Conservation (phyloP, 2,888 invertebrate genomes). For the Margaritifera margaritifera region DNA sequence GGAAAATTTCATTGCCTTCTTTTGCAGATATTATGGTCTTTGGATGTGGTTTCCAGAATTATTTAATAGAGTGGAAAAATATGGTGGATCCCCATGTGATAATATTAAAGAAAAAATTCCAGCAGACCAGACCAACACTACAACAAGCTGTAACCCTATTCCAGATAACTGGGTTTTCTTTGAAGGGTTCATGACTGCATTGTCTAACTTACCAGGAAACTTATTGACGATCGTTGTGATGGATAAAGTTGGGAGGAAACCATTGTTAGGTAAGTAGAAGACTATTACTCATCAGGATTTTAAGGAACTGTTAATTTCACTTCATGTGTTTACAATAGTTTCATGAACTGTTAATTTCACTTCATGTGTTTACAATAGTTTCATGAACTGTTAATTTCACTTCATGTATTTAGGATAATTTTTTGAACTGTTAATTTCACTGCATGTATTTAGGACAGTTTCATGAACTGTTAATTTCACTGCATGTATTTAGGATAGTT, state of each 20-base stretch:
- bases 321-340: too few species aligned
- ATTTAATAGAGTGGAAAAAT: constrained; percentile 82
- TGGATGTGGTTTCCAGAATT: constrained; percentile 99
- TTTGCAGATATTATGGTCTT: constrained; percentile 87
- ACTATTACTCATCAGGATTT: not conserved
- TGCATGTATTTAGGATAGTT: too few species aligned
- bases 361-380: too few species aligned
- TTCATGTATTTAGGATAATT: too few species aligned
- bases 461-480: too few species aligned
- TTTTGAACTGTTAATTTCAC: too few species aligned
- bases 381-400: too few species aligned
- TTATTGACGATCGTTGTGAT: constrained; percentile 68
- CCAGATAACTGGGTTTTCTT: constrained; percentile 60
- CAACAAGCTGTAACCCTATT: constrained; percentile 17
- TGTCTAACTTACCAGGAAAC: constrained; percentile 72
- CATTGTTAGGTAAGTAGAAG: constrained; percentile 60
- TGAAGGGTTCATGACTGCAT: constrained; percentile 68
- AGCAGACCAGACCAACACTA: constrained; percentile 10
- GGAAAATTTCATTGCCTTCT: not conserved
- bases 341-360: too few species aligned
- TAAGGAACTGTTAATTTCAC: too few species aligned
- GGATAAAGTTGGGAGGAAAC: constrained; percentile 69
- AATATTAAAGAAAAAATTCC: constrained; percentile 26
- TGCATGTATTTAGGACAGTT: too few species aligned
- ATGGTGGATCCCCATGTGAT: constrained; percentile 65